A percentile compares a stretch with the other conserved stretches of the same genome.
These are phyloP conservation scores for Watsonalla binaria DNA, from an alignment of 2,888 invertebrate genomes.

Conservation along the genomic window DNA sequence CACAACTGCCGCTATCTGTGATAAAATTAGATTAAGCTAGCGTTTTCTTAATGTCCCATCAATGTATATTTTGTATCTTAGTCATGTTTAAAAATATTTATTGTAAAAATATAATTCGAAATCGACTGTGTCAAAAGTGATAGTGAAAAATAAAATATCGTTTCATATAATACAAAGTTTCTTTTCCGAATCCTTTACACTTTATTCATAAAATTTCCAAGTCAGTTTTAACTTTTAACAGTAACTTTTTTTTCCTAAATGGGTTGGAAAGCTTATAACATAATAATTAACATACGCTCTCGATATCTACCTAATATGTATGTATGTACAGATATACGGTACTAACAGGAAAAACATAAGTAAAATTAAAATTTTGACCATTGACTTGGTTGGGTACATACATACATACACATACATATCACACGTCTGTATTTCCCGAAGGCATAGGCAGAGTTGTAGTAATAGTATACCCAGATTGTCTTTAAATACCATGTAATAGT, in stretches of 20 bases:
- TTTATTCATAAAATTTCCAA: constrained; percentile 6
- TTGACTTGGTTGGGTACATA: no score
- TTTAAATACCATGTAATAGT: no score
- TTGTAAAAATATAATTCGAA: constrained; percentile 60
- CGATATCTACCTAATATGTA: no score
- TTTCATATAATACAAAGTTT: constrained; percentile 34
- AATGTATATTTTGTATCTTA: constrained; percentile 67
- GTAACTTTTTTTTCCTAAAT: background rate
- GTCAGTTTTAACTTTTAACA: background rate
- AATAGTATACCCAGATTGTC: no score
- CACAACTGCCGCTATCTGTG: constrained; percentile 71
- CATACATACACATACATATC: no score
- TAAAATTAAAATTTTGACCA: no score
- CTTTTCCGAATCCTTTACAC: constrained; percentile 4
- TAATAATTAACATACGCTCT: no score
- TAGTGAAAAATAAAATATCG: constrained; percentile 65
- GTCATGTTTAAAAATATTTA: constrained; percentile 66
- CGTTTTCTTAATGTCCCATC: constrained; percentile 48
- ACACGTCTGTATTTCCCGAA: no score
- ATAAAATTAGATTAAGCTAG: constrained; percentile 66
- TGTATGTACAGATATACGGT: no score
- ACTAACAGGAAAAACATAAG: no score
- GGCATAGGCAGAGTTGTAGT: no score
- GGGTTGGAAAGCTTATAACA: no score
- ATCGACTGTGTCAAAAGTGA: constrained; percentile 64